Base-by-base conservation (phyloP, 92 coral and sea anemone species). In the Parazoanthus darwini region DNA sequence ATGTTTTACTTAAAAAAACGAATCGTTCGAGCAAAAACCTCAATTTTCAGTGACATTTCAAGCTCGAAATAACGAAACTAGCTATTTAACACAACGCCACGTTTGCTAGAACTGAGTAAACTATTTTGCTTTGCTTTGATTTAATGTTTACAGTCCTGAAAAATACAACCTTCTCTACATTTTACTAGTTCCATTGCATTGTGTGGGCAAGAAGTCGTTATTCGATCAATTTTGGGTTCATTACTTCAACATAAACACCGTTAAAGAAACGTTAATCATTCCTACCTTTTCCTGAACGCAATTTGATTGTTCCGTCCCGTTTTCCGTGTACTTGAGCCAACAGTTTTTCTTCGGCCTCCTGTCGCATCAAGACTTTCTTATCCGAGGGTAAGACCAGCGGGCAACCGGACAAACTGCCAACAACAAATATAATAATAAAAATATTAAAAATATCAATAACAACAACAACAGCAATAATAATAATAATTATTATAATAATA, bases 261-360 rank as follows among this genome's bases (percentile, higher is more conserved):
- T 39, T 46, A 6, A 3, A 0, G 0, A 46, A 46, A 46, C 42
- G 8, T 6, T 9, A 54, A 54, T 54, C 59, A 44, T 35, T 42
- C 96, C 79, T 87, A 97, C 99, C 96, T 94, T 96, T 91, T 67
- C 98, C 99, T 1, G 99, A 94, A 58, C 98, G 93, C 68, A 97
- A 82, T 91, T 97, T 97, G 23, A 97, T 93, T 26, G 91, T 89
- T 67, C 88, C 90, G 35, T 93, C 91, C 59, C 86, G 87, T 51
- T 92, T 93, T 6, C 92, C 92, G 58, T 92, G 89, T 59, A 95
- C 96, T 80, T 95, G 98, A 11, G 96, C 98, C 43, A 96, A 80
- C 58, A 97, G 92, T 88, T 97, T 97, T 13, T 91, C 89, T 77
- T 97, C 99, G 0, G 98, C 99, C 82, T 97, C 99, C 78, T 96